Evolutionary conservation across 2,797 vertebrate species (phyloP).

Genomic region (Enteromius treurensis): DNA sequence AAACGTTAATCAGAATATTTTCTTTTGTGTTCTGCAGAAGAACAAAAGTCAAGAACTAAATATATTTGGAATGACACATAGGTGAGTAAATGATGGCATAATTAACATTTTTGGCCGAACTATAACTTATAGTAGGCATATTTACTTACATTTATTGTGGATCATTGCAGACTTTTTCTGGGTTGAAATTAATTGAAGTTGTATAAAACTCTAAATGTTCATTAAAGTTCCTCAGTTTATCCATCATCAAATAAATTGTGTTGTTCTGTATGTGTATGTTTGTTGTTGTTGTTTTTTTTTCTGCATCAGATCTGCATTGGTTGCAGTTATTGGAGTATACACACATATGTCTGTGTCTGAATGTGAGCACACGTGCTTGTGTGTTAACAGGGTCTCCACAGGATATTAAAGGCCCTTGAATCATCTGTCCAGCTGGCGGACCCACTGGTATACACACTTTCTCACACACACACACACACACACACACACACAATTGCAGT

Average conservation of each 20-base stretch:
- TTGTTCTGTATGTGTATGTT: no score
- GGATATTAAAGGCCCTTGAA: slow-evolving; percentile 53
- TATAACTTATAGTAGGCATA: background rate
- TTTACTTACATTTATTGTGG: background rate
- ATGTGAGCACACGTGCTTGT: slow-evolving; percentile 41
- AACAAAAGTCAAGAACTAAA: background rate
- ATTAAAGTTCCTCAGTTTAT: background rate
- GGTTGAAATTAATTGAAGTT: background rate
- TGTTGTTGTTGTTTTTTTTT: background rate
- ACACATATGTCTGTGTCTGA: slow-evolving; percentile 45
- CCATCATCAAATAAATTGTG: background rate
- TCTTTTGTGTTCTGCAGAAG: background rate
- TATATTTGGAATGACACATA: background rate
- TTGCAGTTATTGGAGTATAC: slow-evolving; percentile 27
- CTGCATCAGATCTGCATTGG: background rate
- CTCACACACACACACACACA: background rate
- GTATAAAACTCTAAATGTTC: background rate
- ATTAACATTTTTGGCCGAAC: background rate
- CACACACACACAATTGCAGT: slow-evolving; percentile 41
- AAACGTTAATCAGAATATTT: background rate
- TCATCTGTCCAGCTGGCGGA: slow-evolving; percentile 56
- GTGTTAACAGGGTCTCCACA: slow-evolving; percentile 51
- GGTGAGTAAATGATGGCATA: background rate
- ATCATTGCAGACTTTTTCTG: background rate
- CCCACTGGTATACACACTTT: slow-evolving; percentile 35